Evolutionary conservation across 2,888 invertebrate species (phyloP).

Genomic region (Chymomyza amoena): DNA sequence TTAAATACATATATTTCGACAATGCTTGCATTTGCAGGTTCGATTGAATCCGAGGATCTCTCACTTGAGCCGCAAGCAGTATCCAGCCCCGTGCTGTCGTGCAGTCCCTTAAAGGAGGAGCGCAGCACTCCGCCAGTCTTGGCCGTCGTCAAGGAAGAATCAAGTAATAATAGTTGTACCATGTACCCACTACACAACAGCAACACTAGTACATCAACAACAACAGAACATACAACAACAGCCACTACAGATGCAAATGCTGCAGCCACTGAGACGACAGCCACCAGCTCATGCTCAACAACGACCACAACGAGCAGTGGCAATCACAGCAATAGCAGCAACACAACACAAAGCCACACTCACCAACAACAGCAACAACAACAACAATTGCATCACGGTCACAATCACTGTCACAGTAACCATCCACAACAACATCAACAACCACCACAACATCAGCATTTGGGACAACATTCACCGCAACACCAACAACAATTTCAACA

Average conservation of each 20-base stretch:
- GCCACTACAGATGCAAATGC: constrained; percentile 60
- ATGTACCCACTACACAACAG: constrained; percentile 78
- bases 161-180: constrained; percentile 84
- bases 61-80: constrained; percentile 82
- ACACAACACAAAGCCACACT: constrained; percentile 37
- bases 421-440: constrained; percentile 57
- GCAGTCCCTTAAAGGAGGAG: constrained; percentile 83
- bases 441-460: constrained; percentile 48
- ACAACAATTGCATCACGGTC: constrained; percentile 73
- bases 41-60: constrained; percentile 88
- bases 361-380: constrained; percentile 57
- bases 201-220: constrained; percentile 54
- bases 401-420: constrained; percentile 51
- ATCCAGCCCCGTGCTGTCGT: constrained; percentile 79
- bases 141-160: constrained; percentile 85
- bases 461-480: constrained; percentile 41
- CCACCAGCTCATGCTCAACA: constrained; percentile 12
- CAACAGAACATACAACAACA: constrained; percentile 59
- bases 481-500: constrained; percentile 67
- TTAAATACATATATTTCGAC: neutral
- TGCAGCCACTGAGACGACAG: constrained; percentile 49
- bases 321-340: constrained; percentile 53
- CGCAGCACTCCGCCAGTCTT: constrained; percentile 84
- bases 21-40: constrained; percentile 81
- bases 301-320: constrained; percentile 62